Percentiles rank a stretch among this genome's conserved stretches.
Conservation (phyloP, 1,140 invertebrate species). For the Atta texana region DNA sequence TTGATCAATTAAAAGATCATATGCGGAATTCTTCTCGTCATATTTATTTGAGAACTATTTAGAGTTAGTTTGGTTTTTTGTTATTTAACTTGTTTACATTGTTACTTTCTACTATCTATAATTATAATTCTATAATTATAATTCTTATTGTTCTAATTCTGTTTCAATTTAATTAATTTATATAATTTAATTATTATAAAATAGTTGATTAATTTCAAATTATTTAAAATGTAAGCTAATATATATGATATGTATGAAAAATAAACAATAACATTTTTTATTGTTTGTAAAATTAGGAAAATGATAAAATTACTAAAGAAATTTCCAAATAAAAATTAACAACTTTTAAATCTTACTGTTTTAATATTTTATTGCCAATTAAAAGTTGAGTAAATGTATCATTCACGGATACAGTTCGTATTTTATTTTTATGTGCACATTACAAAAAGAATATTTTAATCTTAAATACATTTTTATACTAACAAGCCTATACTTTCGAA, state of each 20-base stretch:
- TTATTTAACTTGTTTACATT: neutral
- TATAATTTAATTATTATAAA: neutral
- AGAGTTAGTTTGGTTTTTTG: neutral
- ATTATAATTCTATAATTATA: neutral
- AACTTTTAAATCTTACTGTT: neutral
- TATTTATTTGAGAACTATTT: neutral
- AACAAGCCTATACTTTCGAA: neutral
- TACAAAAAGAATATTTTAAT: neutral
- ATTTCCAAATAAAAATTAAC: neutral
- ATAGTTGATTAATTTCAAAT: neutral
- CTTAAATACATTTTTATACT: neutral
- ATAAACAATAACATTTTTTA: too few species aligned
- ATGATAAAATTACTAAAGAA: neutral
- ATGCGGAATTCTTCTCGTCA: neutral
- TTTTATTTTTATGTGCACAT: too few species aligned
- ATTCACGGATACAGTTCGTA: too few species aligned
- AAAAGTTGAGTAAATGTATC: too few species aligned
- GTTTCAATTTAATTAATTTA: neutral
- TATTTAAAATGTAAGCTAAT: neutral
- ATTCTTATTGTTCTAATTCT: neutral
- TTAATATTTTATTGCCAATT: neutral
- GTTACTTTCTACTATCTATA: neutral
- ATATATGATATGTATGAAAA: neutral
- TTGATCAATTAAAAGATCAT: slow-evolving; percentile 1
- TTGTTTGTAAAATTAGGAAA: neutral